Evolutionary conservation across 2,888 invertebrate genomes (phyloP), one percentile per base, ranked within the genome.

Genomic region (Ectropis crepuscularia): DNA sequence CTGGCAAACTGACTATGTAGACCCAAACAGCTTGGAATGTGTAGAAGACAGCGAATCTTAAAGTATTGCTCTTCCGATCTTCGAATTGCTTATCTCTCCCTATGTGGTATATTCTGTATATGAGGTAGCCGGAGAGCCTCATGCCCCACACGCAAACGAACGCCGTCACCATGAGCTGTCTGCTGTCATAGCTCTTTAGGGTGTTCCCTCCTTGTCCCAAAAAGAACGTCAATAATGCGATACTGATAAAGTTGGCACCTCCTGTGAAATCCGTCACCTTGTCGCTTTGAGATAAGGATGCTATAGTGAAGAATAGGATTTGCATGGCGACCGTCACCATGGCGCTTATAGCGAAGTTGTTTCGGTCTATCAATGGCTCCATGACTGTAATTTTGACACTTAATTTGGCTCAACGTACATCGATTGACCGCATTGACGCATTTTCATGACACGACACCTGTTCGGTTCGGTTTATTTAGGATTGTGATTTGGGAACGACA

Each of bases 211-310:
- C 95, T 94, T 97, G 96, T 10, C 97, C 97, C 47, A 98, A 93
- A 79, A 96, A 96, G 89, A 98, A 97, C 38, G 98, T 98, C 49
- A 98, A 91, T 67, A 98, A 86, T 7, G 98, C 97, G 72, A 98
- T 94, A 59, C 98, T 96, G 72, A 98, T 97, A 86, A 98, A 98
- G 90, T 98, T 98, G 61, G 97, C 96, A 61, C 98, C 98, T 7
- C 98, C 98, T 66, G 98, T 98, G 90, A 98, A 97, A 87, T 98
- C 98, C 0, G 98, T 97, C 62, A 98, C 94, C 90, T 98, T 98
- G 85, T 98, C 98, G 90, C 96, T 95, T 86, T 98, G 97, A 75
- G 97, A 96, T 60, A 96, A 94, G 6, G 97, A 96, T 47, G 98
- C 98, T 74, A 98, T 95, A 45, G 96, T 94, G 89, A 98, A 98